Conservation (phyloP, 2,797 vertebrate species). For the Neomorphus geoffroyi region DNA sequence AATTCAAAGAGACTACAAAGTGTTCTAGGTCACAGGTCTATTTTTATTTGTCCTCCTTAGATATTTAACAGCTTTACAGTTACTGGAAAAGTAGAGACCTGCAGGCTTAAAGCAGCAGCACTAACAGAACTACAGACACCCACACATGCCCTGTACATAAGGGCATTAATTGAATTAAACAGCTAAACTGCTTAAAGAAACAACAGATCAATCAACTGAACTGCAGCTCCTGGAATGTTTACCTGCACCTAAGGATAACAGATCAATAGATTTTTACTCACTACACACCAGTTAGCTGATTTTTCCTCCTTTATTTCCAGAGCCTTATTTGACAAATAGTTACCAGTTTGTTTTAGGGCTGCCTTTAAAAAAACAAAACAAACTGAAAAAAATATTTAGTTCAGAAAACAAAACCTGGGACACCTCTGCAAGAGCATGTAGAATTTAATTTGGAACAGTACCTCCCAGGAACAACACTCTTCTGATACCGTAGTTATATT, state of each 20-base stretch:
- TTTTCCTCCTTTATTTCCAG: neutral
- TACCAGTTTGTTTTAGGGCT: neutral
- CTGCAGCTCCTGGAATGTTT: conserved; percentile 10
- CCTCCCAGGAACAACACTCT: neutral
- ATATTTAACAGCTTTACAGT: conserved; percentile 61
- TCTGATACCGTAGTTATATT: neutral
- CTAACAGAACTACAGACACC: neutral
- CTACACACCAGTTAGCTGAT: neutral
- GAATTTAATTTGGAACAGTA: neutral
- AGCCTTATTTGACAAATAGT: neutral
- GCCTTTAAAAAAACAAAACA: no score
- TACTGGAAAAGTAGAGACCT: conserved; percentile 36
- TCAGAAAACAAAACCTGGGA: neutral
- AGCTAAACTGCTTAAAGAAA: conserved; percentile 34
- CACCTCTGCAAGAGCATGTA: neutral
- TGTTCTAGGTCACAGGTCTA: conserved; percentile 77
- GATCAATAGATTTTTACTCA: neutral
- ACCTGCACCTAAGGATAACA: neutral
- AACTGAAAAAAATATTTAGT: neutral
- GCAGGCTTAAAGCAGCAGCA: neutral
- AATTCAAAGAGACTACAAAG: conserved; percentile 63
- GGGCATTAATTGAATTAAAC: conserved; percentile 7
- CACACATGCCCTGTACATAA: neutral
- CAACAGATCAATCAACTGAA: conserved; percentile 29
- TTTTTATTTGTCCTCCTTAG: conserved; percentile 73